Base-by-base conservation (phyloP, 2,888 invertebrate species). In the Anodontia alba region DNA sequence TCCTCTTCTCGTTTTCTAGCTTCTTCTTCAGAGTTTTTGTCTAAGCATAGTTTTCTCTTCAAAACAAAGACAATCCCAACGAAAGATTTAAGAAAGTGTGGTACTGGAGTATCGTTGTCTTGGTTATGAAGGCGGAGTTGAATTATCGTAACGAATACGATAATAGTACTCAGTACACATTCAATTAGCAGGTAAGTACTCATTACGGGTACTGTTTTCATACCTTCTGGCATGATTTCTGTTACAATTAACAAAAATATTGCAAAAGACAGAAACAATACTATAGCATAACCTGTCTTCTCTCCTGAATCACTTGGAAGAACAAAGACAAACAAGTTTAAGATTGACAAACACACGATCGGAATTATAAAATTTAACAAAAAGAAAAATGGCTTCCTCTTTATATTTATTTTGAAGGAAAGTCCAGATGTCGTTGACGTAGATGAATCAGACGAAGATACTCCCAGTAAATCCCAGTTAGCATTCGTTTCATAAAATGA, bases 221-320 rank as follows among this genome's bases (percentile, higher is more conserved):
- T 83, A 29, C 86, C 86, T 51, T 83, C 86, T 5, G 86, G 86
- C 86, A 86, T 86, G n/a, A 86, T 80, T n/a, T 83, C 86, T 0
- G 86, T 86, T n/a, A 86, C 81, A 23, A 86, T 79, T 33, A 86
- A 57, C 68, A 86, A 66, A 67, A 86, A 86, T 26, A 86, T 81
- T n/a, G 83, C 83, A 66, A 86, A 86, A 1, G 86, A 86, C 31
- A 86, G 71, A 62, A 83, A 86, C 17, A 83, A 57, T n/a, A 81
- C 71, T 15, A 83, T 81, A 7, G 86, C 83, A 46, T 83, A 86
- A n/a, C 83, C 75, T 29, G 81, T 78, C 73, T 86, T 86, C 62
- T 86, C 86, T 17, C 86, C 86, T 5, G 83, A 83, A 23, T 79
- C 81, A 73, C 83, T 80, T 2, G 86, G 86, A n/a, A 86, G 62